A percentile compares a stretch with the other conserved stretches of the same genome.
phyloP scores from a whole-genome alignment of 2,797 vertebrate species.

The Hephaestus fuliginosus region DNA sequence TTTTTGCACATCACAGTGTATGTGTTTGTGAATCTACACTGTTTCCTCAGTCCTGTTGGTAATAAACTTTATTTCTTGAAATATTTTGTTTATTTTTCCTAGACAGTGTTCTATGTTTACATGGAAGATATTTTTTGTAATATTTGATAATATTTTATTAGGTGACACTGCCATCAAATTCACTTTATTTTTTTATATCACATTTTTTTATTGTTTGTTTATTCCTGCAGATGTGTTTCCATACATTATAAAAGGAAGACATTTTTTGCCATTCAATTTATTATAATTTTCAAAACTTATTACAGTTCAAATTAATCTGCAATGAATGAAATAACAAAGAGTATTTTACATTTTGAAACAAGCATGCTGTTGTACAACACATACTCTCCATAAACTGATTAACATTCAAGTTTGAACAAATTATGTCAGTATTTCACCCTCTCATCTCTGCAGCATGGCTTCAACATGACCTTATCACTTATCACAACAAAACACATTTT shows the following conservation, averaged over 20 bases:
- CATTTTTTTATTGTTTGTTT: too few species aligned
- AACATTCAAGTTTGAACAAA: neutral
- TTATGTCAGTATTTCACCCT: neutral
- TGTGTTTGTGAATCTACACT: neutral
- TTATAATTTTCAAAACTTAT: neutral
- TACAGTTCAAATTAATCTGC: neutral
- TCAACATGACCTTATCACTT: too few species aligned
- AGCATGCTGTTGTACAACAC: neutral
- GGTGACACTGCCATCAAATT: neutral
- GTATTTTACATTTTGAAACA: neutral
- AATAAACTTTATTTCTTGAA: neutral
- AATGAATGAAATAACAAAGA: neutral
- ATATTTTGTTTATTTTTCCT: conserved; percentile 3
- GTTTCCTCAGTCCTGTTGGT: neutral
- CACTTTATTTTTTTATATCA: too few species aligned
- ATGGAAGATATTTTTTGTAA: neutral
- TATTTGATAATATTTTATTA: neutral
- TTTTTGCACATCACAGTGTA: conserved; percentile 6
- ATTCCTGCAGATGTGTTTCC: neutral
- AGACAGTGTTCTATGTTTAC: neutral
- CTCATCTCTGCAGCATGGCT: neutral
- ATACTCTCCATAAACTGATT: neutral
- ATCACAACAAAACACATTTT: neutral
- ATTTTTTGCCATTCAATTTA: neutral
- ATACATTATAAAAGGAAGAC: neutral